Evolutionary conservation across 1,140 invertebrate genomes (phyloP).

Genomic region (Diploscapter pachys): DNA sequence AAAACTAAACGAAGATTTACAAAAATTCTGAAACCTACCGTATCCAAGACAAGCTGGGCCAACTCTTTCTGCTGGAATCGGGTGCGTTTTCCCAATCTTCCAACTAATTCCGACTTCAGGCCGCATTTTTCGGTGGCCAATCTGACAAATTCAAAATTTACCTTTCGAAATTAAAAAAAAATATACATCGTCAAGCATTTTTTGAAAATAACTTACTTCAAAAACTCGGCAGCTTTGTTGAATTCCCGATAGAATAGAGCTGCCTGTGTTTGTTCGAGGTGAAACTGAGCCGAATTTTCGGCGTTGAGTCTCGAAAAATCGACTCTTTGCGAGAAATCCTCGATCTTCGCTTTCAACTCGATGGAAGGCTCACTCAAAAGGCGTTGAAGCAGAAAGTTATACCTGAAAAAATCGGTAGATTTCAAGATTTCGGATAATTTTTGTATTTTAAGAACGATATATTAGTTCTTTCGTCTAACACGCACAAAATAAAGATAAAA

Average conservation of each 20-base stretch:
- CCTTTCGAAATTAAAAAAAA: no score
- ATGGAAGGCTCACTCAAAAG: no score
- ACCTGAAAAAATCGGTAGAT: no score
- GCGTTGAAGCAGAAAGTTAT: no score
- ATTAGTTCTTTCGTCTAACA: background rate
- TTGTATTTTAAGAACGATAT: background rate
- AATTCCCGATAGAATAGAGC: slow-evolving; percentile 15
- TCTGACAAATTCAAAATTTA: background rate
- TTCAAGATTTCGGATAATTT: no score
- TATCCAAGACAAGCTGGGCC: slow-evolving; percentile 73
- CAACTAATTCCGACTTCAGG: slow-evolving; percentile 60
- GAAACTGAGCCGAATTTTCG: slow-evolving; percentile 9
- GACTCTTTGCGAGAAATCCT: no score
- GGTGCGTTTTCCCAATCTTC: slow-evolving; percentile 80
- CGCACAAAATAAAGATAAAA: background rate
- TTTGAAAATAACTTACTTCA: background rate
- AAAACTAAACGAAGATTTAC: background rate
- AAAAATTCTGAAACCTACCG: background rate
- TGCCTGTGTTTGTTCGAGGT: slow-evolving; percentile 10
- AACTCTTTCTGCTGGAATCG: slow-evolving; percentile 77
- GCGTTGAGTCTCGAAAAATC: background rate
- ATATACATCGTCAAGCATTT: no score
- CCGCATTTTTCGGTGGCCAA: slow-evolving; percentile 4
- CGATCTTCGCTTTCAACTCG: no score
- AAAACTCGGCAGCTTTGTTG: slow-evolving; percentile 15